Percentiles rank a stretch among this genome's conserved stretches.
These are phyloP conservation scores for Lanius ludovicianus DNA, from an alignment of 2,113 vertebrate species.

Conservation along the genomic window DNA sequence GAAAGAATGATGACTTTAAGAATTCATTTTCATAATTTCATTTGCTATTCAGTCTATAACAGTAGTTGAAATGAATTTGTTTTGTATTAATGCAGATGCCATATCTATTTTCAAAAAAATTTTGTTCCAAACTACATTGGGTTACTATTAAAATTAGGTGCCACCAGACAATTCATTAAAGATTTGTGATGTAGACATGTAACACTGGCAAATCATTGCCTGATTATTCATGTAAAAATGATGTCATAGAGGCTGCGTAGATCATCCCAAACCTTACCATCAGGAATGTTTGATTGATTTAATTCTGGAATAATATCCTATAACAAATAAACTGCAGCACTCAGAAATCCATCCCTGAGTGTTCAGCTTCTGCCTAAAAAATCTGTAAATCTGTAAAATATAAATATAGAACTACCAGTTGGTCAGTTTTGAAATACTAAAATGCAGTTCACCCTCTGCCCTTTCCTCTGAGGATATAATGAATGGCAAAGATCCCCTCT, in stretches of 20 bases:
- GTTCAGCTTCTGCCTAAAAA: background rate
- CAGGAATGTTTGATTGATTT: background rate
- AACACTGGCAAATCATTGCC: background rate
- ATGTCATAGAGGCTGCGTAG: background rate
- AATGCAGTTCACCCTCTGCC: background rate
- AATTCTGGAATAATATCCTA: background rate
- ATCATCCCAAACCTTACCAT: background rate
- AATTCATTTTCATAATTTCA: slow-evolving; percentile 9
- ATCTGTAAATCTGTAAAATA: background rate
- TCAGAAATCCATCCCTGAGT: background rate
- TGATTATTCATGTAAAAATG: background rate
- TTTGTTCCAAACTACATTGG: background rate
- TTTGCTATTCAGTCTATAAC: background rate
- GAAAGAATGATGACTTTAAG: background rate
- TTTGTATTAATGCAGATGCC: background rate
- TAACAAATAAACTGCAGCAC: background rate
- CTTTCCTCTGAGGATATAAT: background rate
- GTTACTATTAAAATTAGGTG: background rate
- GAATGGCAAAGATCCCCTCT: background rate
- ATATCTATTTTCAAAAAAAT: background rate
- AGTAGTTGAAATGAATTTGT: background rate
- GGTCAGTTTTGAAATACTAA: background rate
- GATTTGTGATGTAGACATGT: background rate
- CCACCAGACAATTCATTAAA: background rate
- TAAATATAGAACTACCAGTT: background rate